Conservation (phyloP, 64 coral and sea anemone species). For the Actinia tenebrosa region DNA sequence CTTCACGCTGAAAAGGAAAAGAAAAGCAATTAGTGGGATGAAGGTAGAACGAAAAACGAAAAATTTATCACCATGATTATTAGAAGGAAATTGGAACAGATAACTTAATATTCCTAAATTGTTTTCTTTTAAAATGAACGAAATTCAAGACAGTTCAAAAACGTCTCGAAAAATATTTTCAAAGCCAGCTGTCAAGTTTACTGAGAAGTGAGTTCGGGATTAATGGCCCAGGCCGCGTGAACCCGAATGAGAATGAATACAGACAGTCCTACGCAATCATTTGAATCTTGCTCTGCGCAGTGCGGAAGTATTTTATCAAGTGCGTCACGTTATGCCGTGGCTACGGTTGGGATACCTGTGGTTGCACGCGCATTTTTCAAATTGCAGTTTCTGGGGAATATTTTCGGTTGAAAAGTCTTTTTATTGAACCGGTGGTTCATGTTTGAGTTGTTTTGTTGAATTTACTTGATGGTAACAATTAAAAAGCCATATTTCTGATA, state of each 20-base stretch:
- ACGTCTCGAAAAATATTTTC: neutral
- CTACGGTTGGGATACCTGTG: neutral
- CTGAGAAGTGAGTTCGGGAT: neutral
- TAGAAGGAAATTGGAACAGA: neutral
- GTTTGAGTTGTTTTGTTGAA: too few species aligned
- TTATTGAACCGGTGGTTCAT: neutral
- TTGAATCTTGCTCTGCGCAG: neutral
- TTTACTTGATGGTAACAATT: too few species aligned
- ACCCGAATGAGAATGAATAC: neutral
- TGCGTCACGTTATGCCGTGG: neutral
- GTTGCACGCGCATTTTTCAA: neutral
- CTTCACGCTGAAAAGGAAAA: neutral
- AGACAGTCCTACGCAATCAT: neutral
- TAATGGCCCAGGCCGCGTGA: neutral
- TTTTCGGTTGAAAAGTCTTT: neutral
- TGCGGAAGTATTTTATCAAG: neutral
- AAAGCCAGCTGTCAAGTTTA: neutral
- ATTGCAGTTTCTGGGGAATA: neutral
- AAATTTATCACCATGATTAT: neutral
- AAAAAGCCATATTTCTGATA: too few species aligned
- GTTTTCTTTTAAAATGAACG: neutral
- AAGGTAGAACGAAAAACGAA: neutral
- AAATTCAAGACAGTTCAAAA: neutral
- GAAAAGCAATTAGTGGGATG: neutral
- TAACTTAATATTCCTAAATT: neutral